Conservation (phyloP, 2,113 vertebrate species). For the Hoplias malabaricus region DNA sequence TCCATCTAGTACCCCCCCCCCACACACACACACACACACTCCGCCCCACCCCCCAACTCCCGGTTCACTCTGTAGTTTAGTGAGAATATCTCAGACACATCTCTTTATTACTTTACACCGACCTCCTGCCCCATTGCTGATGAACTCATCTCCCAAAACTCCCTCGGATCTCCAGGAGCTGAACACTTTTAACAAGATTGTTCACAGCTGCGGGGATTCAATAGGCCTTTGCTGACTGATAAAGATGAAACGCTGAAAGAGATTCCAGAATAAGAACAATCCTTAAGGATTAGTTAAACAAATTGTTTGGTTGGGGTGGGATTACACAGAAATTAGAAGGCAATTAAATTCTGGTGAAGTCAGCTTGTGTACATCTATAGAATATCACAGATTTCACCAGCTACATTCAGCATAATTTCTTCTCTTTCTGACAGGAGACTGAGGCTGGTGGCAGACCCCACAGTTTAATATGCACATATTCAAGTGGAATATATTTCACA, state of each 20-base stretch:
- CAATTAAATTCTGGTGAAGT: neutral
- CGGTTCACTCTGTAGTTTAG: neutral
- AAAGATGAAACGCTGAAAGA: too few relatives aligned
- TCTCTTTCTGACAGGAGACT: constrained; percentile 27
- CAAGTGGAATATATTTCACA: constrained; percentile 20
- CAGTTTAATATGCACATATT: constrained; percentile 40
- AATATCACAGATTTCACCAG: neutral
- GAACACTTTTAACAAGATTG: constrained; percentile 17
- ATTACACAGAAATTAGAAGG: neutral
- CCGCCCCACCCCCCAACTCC: too few relatives aligned
- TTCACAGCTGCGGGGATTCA: neutral
- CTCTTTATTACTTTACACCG: constrained; percentile 23
- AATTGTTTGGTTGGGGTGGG: neutral
- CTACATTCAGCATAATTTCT: constrained; percentile 19
- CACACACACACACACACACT: too few relatives aligned
- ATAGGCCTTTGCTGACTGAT: neutral
- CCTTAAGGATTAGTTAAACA: neutral
- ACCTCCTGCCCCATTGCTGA: constrained; percentile 23
- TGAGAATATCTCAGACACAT: neutral
- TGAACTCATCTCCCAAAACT: constrained; percentile 3
- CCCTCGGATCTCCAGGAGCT: neutral
- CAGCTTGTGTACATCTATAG: neutral
- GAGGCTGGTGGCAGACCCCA: neutral
- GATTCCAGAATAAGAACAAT: neutral
- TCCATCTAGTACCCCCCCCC: too few relatives aligned